A percentile compares a stretch with the other conserved stretches of the same genome.
phyloP scores from a whole-genome alignment of 1,140 invertebrate genomes.

The Asobara japonica region DNA sequence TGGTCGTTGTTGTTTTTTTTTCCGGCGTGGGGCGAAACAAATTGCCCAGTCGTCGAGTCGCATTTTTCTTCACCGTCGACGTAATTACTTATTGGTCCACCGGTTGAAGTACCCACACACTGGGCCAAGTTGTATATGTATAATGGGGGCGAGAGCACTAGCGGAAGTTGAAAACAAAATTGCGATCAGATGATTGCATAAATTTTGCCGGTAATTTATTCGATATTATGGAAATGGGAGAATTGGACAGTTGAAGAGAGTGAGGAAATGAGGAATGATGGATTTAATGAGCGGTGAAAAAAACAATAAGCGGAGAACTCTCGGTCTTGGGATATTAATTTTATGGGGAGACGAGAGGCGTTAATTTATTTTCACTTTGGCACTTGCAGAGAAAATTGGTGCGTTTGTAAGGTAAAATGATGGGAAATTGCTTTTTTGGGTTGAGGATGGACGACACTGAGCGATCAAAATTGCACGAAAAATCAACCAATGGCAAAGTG shows the following conservation, averaged over 20 bases:
- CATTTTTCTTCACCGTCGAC: constrained; percentile 40
- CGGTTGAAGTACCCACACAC: neutral
- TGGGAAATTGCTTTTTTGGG: too few species aligned
- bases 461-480: too few species aligned
- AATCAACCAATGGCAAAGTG: too few species aligned
- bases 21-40: constrained; percentile 41
- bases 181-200: constrained; percentile 13
- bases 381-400: neutral
- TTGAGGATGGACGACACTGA: too few species aligned
- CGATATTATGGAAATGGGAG: constrained; percentile 49
- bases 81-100: constrained; percentile 50
- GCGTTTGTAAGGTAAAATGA: too few species aligned
- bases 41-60: constrained; percentile 41
- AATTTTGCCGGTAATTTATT: constrained; percentile 46
- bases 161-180: constrained; percentile 5
- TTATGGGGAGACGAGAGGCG: neutral
- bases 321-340: neutral
- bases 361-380: neutral
- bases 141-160: neutral
- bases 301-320: neutral
- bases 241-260: neutral
- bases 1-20: neutral
- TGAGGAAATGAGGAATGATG: neutral
- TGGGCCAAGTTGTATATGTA: neutral
- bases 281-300: neutral